These are phyloP conservation scores for Tinea pellionella DNA, from an alignment of 2,888 invertebrate species.

Conservation along the genomic window DNA sequence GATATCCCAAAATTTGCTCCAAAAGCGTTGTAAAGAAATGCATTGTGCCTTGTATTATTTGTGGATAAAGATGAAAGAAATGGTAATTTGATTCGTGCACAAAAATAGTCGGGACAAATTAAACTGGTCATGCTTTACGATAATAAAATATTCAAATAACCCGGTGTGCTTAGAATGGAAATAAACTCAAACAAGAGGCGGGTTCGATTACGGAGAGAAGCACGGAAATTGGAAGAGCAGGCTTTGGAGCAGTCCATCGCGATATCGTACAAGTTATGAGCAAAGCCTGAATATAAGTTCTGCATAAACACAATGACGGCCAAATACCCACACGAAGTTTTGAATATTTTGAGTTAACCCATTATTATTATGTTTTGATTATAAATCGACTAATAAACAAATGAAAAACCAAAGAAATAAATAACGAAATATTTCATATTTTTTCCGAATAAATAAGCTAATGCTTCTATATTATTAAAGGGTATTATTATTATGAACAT, in stretches of 20 bases:
- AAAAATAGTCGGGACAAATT: background rate
- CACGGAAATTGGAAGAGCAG: slow-evolving; percentile 59
- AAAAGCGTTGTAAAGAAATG: background rate
- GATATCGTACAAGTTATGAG: slow-evolving; percentile 52
- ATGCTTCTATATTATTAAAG: too few species aligned
- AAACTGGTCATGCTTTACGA: background rate
- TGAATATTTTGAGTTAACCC: background rate
- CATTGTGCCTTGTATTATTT: too few species aligned
- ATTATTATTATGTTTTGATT: background rate
- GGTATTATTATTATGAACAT: background rate
- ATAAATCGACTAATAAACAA: too few species aligned
- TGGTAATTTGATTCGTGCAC: background rate
- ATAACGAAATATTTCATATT: too few species aligned
- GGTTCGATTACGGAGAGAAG: slow-evolving; percentile 14
- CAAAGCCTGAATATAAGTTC: slow-evolving; percentile 12
- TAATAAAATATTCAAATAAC: slow-evolving; percentile 6
- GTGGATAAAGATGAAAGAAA: too few species aligned
- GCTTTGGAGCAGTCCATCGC: slow-evolving; percentile 45
- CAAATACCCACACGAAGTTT: background rate
- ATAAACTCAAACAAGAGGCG: slow-evolving; percentile 8
- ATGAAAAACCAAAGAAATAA: too few species aligned
- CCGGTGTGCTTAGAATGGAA: slow-evolving; percentile 12
- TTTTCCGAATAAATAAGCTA: too few species aligned
- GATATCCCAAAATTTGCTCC: too few species aligned
- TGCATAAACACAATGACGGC: background rate